These are phyloP conservation scores for Epinotia demarniana DNA, from an alignment of 2,888 invertebrate genomes.

Conservation along the genomic window DNA sequence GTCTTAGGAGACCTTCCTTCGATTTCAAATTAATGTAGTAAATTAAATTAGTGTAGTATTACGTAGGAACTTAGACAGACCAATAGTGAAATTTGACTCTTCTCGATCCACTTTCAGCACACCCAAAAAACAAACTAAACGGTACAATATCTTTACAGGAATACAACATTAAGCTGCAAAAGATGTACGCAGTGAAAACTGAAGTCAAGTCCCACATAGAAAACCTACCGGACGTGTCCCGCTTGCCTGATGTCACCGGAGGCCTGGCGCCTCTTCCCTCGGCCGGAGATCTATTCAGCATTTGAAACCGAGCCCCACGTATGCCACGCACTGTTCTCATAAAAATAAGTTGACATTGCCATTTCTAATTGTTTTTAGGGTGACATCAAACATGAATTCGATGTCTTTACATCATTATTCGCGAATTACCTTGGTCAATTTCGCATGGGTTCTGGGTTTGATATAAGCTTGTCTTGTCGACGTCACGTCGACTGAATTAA, in stretches of 20 bases:
- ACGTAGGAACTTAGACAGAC: too few species aligned
- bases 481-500: too few species aligned
- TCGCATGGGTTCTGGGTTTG: too few species aligned
- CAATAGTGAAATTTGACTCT: too few species aligned
- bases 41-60: too few species aligned
- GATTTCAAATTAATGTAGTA: too few species aligned
- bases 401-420: too few species aligned
- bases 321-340: not conserved
- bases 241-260: slow-evolving; percentile 96
- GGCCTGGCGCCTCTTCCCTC: slow-evolving; percentile 97
- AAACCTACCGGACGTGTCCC: slow-evolving; percentile 96
- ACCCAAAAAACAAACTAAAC: not conserved
- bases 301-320: slow-evolving; percentile 64
- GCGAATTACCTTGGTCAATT: too few species aligned
- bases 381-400: slow-evolving; percentile 7
- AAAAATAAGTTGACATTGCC: not conserved
- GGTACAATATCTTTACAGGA: slow-evolving; percentile 86
- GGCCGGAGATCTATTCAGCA: slow-evolving; percentile 96
- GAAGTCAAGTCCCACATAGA: slow-evolving; percentile 97
- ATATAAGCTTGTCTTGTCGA: too few species aligned
- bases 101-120: too few species aligned
- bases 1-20: too few species aligned
- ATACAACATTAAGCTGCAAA: slow-evolving; percentile 94
- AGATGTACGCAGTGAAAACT: slow-evolving; percentile 93
- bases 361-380: slow-evolving; percentile 2